These are phyloP conservation scores for Pseudoatta argentina DNA, from an alignment of 1,140 invertebrate genomes.

Conservation along the genomic window DNA sequence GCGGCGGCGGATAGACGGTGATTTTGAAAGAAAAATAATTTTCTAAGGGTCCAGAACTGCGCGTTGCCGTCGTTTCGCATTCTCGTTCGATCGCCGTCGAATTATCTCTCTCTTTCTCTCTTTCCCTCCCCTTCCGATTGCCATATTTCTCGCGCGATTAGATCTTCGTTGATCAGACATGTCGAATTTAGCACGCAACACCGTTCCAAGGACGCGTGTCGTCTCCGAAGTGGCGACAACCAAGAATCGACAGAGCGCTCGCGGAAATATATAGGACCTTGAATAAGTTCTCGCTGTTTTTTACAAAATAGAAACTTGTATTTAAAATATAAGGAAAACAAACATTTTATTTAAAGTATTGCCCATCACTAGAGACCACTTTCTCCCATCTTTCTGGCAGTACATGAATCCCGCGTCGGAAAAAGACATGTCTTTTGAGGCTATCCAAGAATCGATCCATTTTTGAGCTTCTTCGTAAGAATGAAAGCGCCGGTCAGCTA, in stretches of 20 bases:
- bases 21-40: constrained; percentile 86
- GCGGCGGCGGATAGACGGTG: constrained; percentile 74
- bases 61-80: constrained; percentile 39
- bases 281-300: too few relatives aligned
- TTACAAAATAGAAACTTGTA: too few relatives aligned
- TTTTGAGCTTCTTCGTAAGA: too few relatives aligned
- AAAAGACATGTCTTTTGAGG: too few relatives aligned
- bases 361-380: too few relatives aligned
- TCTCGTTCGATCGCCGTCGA: constrained; percentile 60
- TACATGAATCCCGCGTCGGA: too few relatives aligned
- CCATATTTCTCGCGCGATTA: constrained; percentile 24
- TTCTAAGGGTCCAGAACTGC: constrained; percentile 79
- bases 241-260: not conserved
- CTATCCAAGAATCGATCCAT: too few relatives aligned
- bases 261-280: too few relatives aligned
- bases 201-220: constrained; percentile 3
- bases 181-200: constrained; percentile 9
- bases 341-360: too few relatives aligned
- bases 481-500: too few relatives aligned
- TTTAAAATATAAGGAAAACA: too few relatives aligned
- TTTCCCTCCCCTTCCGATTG: not conserved
- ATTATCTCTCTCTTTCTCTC: constrained; percentile 52
- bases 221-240: not conserved
- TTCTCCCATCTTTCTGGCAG: too few relatives aligned
- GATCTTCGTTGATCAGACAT: constrained; percentile 42